phyloP scores from a whole-genome alignment of 1,140 invertebrate genomes.

The Neoseiulus cucumeris region DNA sequence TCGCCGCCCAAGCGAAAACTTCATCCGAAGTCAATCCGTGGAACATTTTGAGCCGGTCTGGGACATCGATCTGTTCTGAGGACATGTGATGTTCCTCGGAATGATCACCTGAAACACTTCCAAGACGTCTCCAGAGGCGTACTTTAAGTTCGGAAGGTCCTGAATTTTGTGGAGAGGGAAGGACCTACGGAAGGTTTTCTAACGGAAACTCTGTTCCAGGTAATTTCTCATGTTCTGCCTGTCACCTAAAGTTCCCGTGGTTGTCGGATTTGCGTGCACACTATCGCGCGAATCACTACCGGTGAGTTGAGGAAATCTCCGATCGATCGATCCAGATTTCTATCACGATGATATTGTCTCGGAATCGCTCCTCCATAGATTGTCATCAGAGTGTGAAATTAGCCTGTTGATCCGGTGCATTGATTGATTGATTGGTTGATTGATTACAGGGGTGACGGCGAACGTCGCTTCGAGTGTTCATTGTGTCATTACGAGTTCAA shows the following conservation, averaged over 20 bases:
- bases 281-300: conserved; percentile 1
- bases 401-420: background rate
- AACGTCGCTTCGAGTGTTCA: conserved; percentile 3
- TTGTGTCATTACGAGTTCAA: conserved; percentile 7
- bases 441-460: background rate
- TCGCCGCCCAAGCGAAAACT: too few species aligned
- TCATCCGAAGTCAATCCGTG: too few species aligned
- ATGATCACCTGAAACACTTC: too few species aligned
- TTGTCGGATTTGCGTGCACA: background rate
- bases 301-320: background rate
- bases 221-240: conserved; percentile 1
- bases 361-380: background rate
- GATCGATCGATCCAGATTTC: background rate
- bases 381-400: background rate
- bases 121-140: too few species aligned
- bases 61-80: too few species aligned
- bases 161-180: too few species aligned
- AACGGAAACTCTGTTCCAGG: background rate
- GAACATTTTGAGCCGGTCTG: too few species aligned
- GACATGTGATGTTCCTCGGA: too few species aligned
- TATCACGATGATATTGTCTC: background rate
- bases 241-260: background rate
- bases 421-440: background rate
- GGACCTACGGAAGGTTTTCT: too few species aligned
- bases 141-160: too few species aligned